Base-by-base conservation (phyloP, 53 echinoderm and acorn worm genomes). In the Mesocentrotus franciscanus region DNA sequence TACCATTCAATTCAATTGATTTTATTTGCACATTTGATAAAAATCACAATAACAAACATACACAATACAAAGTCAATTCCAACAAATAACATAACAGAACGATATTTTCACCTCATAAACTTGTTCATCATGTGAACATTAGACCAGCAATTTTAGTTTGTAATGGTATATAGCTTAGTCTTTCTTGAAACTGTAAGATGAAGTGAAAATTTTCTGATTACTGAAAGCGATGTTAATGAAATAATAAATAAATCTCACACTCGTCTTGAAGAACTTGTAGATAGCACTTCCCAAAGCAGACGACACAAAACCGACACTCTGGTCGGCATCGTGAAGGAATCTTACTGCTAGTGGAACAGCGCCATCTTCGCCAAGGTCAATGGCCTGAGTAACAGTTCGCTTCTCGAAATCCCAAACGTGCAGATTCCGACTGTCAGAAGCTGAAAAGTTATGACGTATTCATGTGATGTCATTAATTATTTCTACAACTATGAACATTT, bases 361-460 rank as follows among this genome's bases (percentile, higher is more conserved):
- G 95, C 95, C 95, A 36, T 85, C 95, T 85, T 42, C 36, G 24
- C 95, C 87, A 35, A 94, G 95, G 55, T 85, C 95, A 17, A 94
- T 61, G 4, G 39, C 39, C 71, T 94, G 95, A 68, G 87, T 72
- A 0, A 94, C 95, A 61, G 95, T 85, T 85, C 71, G 58, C 71
- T 85, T 94, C 87, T 85, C 85, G 32, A 94, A 94, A 27, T 94
- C 95, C 95, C 95, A 94, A 22, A 94, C 62, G 71, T 94, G 95
- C 20, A 94, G 55, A 14, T 18, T 94, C 11, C 70, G 35, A 85
- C 87, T 94, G 22, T 70, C 62, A 10, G 85, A 68, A 26, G 85
- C 95, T 94, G 58, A 22, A 26, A 92, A 11, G 60, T 2, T 6
- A 90, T 30, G 79, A 36, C 10, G 7, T 71, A 71, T 71, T 71